A percentile compares a stretch with the other conserved stretches of the same genome.
Conservation (phyloP, 2,797 vertebrate species). For the Esox lucius region DNA sequence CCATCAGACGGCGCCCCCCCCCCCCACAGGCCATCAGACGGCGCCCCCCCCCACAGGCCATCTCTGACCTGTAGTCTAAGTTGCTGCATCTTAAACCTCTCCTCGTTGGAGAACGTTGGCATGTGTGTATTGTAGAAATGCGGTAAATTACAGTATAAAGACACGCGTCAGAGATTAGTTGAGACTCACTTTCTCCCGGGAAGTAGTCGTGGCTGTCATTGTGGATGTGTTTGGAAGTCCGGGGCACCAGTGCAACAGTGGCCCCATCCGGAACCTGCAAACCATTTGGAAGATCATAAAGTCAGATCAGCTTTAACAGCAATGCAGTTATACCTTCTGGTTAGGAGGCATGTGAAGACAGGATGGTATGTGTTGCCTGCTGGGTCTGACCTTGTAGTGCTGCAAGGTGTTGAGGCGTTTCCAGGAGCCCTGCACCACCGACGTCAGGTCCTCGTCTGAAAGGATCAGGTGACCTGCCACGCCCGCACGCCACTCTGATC, state of each 20-base stretch:
- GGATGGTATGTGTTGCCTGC: background rate
- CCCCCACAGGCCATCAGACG: background rate
- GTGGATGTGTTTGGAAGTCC: slow-evolving; percentile 88
- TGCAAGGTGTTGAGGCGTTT: slow-evolving; percentile 94
- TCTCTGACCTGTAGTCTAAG: background rate
- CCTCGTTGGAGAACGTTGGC: too few relatives aligned
- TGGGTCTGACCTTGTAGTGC: slow-evolving; percentile 88
- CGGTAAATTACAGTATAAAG: background rate
- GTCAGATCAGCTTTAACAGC: background rate
- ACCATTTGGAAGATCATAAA: background rate
- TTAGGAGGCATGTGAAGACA: background rate
- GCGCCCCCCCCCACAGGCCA: background rate
- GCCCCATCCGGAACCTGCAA: slow-evolving; percentile 93
- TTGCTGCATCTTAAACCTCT: background rate
- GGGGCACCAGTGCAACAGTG: slow-evolving; percentile 89
- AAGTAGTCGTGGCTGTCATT: slow-evolving; percentile 95
- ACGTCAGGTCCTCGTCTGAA: slow-evolving; percentile 95
- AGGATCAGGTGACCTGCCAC: slow-evolving; percentile 94
- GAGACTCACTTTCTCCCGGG: slow-evolving; percentile 91
- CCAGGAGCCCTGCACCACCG: slow-evolving; percentile 91
- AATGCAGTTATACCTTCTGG: background rate
- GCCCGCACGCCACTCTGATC: slow-evolving; percentile 91
- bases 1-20: background rate
- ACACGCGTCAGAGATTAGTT: background rate
- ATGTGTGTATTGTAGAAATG: background rate